phyloP scores from a whole-genome alignment of 2,888 invertebrate genomes.

The Geophilus truncorum region DNA sequence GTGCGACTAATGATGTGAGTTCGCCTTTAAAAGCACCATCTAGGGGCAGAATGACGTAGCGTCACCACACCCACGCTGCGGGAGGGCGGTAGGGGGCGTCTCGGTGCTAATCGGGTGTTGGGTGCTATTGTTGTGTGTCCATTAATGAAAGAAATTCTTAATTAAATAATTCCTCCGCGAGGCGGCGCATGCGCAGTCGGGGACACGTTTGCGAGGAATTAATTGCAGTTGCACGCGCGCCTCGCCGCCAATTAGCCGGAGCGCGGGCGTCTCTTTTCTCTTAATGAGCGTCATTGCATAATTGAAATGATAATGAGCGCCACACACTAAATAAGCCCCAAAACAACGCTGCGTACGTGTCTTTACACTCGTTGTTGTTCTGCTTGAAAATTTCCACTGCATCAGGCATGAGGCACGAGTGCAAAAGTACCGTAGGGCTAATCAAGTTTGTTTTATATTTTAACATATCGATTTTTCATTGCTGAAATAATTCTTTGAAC shows the following conservation, averaged over 20 bases:
- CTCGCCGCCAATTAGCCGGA: constrained; percentile 2
- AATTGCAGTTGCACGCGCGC: constrained; percentile 4
- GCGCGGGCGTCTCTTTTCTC: constrained; percentile 4
- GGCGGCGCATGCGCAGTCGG: not conserved
- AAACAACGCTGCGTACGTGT: not conserved
- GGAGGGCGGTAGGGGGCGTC: not conserved
- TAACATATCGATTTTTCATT: no score
- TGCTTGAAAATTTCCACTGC: not conserved
- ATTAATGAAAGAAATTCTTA: not conserved
- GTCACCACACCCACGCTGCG: not conserved
- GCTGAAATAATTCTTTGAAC: no score
- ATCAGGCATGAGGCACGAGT: no score
- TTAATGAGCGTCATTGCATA: constrained; percentile 22
- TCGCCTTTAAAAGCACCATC: constrained; percentile 26
- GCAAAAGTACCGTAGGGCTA: no score
- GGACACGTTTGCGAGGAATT: not conserved
- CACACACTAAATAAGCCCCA: constrained; percentile 2
- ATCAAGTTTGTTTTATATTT: no score
- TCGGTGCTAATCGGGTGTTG: constrained; percentile 31
- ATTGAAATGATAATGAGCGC: constrained; percentile 27
- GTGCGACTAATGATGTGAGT: constrained; percentile 7
- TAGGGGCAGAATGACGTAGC: not conserved
- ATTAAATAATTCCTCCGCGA: not conserved
- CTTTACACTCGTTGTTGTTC: not conserved
- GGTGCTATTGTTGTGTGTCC: not conserved